Conservation (phyloP, 2,888 invertebrate genomes). For the Netelia inedita region DNA sequence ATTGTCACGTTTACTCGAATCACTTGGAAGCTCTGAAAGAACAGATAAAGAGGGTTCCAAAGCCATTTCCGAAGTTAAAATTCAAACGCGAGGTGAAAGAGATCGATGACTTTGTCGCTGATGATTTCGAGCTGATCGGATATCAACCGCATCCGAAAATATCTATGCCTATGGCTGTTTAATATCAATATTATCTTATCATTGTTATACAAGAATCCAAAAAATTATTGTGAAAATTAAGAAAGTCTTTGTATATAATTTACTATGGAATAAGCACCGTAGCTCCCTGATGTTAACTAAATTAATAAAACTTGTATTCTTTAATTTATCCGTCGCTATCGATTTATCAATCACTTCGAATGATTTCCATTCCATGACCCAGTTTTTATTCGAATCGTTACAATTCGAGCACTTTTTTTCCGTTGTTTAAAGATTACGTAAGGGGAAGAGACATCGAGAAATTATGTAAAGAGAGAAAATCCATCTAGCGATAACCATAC, state of each 20-base stretch:
- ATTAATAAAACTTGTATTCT: not conserved
- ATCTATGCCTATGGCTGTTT: conserved; percentile 97
- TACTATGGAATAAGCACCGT: not conserved
- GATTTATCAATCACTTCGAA: not conserved
- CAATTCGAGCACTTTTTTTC: not conserved
- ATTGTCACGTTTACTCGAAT: conserved; percentile 97
- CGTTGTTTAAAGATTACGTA: not conserved
- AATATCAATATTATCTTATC: conserved; percentile 58
- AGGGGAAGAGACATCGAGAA: not conserved
- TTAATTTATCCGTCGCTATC: not conserved
- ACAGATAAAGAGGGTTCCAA: conserved; percentile 92
- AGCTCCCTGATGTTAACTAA: not conserved
- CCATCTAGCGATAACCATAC: conserved; percentile 75
- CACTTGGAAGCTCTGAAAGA: conserved; percentile 93
- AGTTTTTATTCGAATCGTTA: not conserved
- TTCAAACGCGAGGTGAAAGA: conserved; percentile 91
- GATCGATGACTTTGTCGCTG: conserved; percentile 95
- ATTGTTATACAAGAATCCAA: not conserved
- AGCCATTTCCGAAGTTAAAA: conserved; percentile 92
- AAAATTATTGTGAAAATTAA: conserved; percentile 22
- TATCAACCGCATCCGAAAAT: conserved; percentile 97
- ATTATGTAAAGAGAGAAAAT: not conserved
- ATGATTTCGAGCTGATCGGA: conserved; percentile 93
- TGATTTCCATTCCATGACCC: not conserved
- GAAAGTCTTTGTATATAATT: not conserved